Evolutionary conservation across 2,113 vertebrate species (phyloP), one percentile per base, ranked within the genome.

Genomic region (Pteropus alecto): DNA sequence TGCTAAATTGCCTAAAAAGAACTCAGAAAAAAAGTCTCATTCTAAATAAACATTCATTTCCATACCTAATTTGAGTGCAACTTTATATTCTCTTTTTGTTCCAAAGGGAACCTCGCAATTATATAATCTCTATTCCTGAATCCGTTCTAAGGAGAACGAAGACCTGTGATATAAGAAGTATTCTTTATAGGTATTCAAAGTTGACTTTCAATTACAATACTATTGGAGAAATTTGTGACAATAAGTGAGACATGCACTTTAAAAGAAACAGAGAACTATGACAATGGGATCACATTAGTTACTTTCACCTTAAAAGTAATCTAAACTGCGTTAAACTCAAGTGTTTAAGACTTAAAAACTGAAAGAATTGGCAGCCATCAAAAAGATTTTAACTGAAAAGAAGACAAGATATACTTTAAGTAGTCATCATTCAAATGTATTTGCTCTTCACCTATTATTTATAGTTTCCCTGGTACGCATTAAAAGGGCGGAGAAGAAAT

Each of bases 391-490:
- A 94, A 87, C 92, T 96, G 90, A 98, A 98, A 98, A 91, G 95
- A 82, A 95, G 96, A 98, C 97, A 98, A 98, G 98, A 97, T 98
- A 97, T 41, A 96, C 96, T 97, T 98, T 98, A 98, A 98, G 94
- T 97, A 90, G 96, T 94, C 94, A 87, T 92, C 97, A 98, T 90
- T 96, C 98, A 99, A 99, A 99, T 99, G 99, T 99, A 99, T 99
- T 99, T 99, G 98, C 98, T 98, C 88, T 99, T 99, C 99, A 99
- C 99, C 99, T 98, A 98, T 99, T 99, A 99, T 99, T 99, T 99
- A 99, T 99, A 99, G 98, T 86, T 98, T 98, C 76, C 98, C 98
- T 98, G 98, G 98, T 98, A 98, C 98, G 98, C 97, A 98, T 95
- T 94, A 98, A 99, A 98, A 98, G 95, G 97, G 97, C 84, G 97